Evolutionary conservation across 2,888 invertebrate species (phyloP), one percentile per base, ranked within the genome.

Genomic region (Pollenia labialis): DNA sequence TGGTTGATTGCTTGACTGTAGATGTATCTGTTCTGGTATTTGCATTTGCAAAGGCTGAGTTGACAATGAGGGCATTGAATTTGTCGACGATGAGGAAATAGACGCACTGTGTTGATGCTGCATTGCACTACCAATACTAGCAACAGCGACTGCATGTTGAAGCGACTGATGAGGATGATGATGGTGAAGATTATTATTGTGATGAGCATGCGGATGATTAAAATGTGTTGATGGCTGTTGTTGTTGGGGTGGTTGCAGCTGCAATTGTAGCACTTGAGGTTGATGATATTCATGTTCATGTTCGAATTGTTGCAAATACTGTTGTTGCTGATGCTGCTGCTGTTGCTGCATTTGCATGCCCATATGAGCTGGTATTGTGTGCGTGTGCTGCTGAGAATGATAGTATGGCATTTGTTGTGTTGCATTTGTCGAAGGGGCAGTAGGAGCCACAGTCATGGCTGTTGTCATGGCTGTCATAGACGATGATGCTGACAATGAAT

Each of bases 261-360:
- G 90, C 81, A 90, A 88, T 74, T 90, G 90, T 82, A 91, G 87
- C 72, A 91, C 91, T 68, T 93, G 92, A 18, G 93, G 93, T 87
- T 93, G 93, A 88, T 93, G 92, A 72, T 92, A 92, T 79, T 92
- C 92, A 81, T 91, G 92, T 88, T 92, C 91, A 86, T 91, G 91
- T 71, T 91, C 92, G 75, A 90, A 91, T 74, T 91, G 90, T 44
- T 88, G 85, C 50, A 81, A 85, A 58, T 86, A 88, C 18, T 87
- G 89, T 56, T 87, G 89, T 56, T 88, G 88, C 52, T 89, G 89
- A 7, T 88, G 87, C 68, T 88, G 90, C 88, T 90, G 90, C 84
- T 32, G 32, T 6, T 32, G 32, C 32, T 90, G 90, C 23, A 89
- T 89, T 62, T 90, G 90, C 40, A 88, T 82, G 11, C 60, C 60